Base-by-base conservation (phyloP, 2,797 vertebrate species). In the Pseudomugil gertrudae region DNA sequence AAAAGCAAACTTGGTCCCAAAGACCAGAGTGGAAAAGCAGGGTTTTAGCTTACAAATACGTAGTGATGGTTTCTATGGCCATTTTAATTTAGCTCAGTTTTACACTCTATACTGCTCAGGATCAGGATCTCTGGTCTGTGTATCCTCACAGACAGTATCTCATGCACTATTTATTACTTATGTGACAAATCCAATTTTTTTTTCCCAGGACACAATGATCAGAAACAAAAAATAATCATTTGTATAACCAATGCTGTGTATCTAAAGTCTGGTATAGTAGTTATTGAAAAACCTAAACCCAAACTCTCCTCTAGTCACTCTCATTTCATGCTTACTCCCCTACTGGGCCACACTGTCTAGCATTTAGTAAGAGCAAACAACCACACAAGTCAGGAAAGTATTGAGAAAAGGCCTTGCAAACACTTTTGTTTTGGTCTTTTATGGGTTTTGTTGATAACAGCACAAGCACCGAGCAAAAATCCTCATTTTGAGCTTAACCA, bases 31-130 rank as follows among this genome's bases (percentile, higher is more conserved):
- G 50, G 66, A 66, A 69, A 45, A 60, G 24, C 72, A 60, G 59
- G 14, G 24, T 64, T 63, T 63, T 63, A 65, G 72, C 63, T 72
- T 73, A 77, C 27, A 24, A 47, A 66, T 63, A 53, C 43, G 55
- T 78, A 64, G 69, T 32, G 65, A 72, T 52, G 59, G 47, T 59
- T 75, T 50, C 65, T 50, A 53, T 51, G 70, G 40, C 64, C 66
- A 66, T 29, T 27, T 60, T 30, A 53, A n/a, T 29, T 60, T 62
- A 24, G 2, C 26, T 26, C 6, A 15, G 24, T 15, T 24, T 17
- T 3, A 3, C 5, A 51, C 14, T 15, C 23, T 17, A 7, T 17
- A 29, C 50, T 58, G 35, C 48, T 69, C 3, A 33, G 36, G 19
- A 65, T 27, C 33, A 57, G 26, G 57, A 45, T 21, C 43, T 45